Conservation (phyloP, 2,113 vertebrate species). For the Actinemys pallida region DNA sequence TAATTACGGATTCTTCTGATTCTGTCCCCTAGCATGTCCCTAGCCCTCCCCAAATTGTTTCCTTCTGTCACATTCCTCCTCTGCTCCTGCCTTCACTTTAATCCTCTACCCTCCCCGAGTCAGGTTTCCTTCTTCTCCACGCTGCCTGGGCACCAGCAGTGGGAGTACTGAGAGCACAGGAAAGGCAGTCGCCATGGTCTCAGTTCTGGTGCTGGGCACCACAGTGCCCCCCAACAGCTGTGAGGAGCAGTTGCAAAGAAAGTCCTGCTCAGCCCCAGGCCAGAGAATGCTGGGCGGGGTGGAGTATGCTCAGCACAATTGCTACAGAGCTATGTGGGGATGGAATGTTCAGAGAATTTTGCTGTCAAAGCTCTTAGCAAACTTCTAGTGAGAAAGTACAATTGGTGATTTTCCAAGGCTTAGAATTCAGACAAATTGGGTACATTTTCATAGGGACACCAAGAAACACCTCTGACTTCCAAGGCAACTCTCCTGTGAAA, state of each 20-base stretch:
- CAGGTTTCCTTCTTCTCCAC: neutral
- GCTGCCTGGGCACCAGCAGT: neutral
- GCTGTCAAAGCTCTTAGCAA: neutral
- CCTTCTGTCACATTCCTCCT: neutral
- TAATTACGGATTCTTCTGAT: neutral
- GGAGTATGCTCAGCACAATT: neutral
- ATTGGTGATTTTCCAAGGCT: neutral
- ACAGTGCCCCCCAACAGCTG: neutral
- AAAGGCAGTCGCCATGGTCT: neutral
- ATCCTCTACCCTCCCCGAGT: neutral
- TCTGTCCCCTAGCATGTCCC: neutral
- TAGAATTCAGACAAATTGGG: neutral
- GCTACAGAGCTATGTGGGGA: neutral
- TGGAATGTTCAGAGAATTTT: neutral
- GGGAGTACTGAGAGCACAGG: neutral
- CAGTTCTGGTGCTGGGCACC: neutral
- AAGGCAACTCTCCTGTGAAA: neutral
- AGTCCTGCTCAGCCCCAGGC: neutral
- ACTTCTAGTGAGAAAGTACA: neutral
- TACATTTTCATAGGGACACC: neutral
- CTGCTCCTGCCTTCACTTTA: neutral
- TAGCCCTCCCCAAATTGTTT: neutral
- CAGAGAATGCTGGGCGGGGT: neutral
- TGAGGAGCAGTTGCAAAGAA: neutral
- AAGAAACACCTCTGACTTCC: neutral